These are phyloP conservation scores for Cosmia trapezina DNA, from an alignment of 2,888 invertebrate species.

Conservation along the genomic window DNA sequence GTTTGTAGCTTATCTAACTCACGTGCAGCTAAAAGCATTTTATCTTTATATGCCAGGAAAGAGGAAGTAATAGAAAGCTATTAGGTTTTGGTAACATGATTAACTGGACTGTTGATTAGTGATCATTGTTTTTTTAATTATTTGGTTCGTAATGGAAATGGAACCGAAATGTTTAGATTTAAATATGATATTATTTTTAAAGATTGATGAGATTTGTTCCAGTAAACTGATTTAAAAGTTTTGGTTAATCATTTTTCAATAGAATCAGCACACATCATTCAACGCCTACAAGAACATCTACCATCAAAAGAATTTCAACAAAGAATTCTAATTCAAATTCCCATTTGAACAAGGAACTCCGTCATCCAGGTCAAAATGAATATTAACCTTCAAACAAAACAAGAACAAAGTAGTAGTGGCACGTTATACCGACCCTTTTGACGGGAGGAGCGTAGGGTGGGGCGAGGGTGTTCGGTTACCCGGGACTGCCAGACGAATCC, in stretches of 20 bases:
- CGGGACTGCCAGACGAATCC: conserved; percentile 87
- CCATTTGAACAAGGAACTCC: conserved; percentile 60
- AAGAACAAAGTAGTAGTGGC: conserved; percentile 87
- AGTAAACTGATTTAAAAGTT: conserved; percentile 13
- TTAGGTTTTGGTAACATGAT: not conserved
- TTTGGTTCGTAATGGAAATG: not conserved
- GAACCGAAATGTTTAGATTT: conserved; percentile 13
- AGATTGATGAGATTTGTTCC: conserved; percentile 15
- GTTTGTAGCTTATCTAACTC: conserved; percentile 27
- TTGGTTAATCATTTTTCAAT: conserved; percentile 24
- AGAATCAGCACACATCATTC: conserved; percentile 40
- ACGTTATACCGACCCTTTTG: conserved; percentile 84
- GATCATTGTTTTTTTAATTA: not conserved
- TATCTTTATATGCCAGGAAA: conserved; percentile 27
- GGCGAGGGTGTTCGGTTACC: conserved; percentile 77
- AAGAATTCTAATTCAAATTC: conserved; percentile 55
- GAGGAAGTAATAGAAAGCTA: conserved; percentile 23
- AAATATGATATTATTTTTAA: conserved; percentile 6
- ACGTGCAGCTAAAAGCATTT: conserved; percentile 30
- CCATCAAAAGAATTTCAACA: conserved; percentile 48
- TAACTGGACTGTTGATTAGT: not conserved
- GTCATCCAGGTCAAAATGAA: conserved; percentile 82
- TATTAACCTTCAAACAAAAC: conserved; percentile 90
- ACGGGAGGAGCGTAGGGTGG: conserved; percentile 69
- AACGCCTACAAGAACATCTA: conserved; percentile 42